Evolutionary conservation across 2,113 vertebrate genomes (phyloP), one percentile per base, ranked within the genome.

Genomic region (Puntigrus tetrazona): DNA sequence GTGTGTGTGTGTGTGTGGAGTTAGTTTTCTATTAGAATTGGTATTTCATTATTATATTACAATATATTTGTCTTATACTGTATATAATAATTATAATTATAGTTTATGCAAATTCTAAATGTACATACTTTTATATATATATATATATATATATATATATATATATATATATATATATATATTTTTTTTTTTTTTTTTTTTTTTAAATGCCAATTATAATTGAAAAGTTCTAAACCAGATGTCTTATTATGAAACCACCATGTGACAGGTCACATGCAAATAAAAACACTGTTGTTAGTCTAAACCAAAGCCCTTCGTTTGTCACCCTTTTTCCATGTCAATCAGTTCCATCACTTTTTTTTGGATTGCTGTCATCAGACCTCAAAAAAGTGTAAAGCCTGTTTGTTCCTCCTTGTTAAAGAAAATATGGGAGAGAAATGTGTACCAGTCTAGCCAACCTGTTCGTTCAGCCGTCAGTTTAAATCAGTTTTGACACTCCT

Each of bases 401-500:
- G 18, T 84, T 77, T 72, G 36, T 20, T 16, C 69, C 27, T 84
- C 50, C 36, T 74, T 85, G 79, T 70, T 78, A 82, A 79, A 74
- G 63, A 72, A 81, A 78, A 79, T 85, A 83, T 80, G 55, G 41
- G 47, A 80, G 16, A 1, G 31, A 75, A 85, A 83, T 76, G 78
- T 86, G 16, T 63, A 65, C 59, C 69, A 80, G 78, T 74, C 75
- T 79, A 82, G 65, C 65, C 59, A 84, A 88, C 80, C 75, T 86
- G 83, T 57, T 88, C 50, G 61, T 59, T 77, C 65, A 72, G 45
- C 83, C 86, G 82, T 88, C 86, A 88, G 57, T 83, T 81, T 84
- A 92, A 92, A 91, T 90, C 88, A 86, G 87, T 91, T 93, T 91
- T 94, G 92, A 93, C 92, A 92, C 91, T 91, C 91, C 83, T 94